These are phyloP conservation scores for Orgyia antiqua DNA, from an alignment of 2,888 invertebrate genomes.

Conservation along the genomic window DNA sequence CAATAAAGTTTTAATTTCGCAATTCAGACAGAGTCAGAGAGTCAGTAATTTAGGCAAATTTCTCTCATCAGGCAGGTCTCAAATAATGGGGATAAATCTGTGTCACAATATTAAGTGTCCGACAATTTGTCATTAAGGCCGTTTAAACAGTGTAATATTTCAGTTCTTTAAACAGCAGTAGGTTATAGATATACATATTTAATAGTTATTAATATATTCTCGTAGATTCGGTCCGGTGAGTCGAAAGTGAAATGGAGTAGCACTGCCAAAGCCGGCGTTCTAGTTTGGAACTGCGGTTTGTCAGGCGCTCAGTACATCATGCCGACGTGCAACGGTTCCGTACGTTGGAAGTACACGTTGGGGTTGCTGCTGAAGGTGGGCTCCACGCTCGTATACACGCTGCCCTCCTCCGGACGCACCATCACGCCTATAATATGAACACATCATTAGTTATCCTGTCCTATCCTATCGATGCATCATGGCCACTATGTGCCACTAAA, in stretches of 20 bases:
- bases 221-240: slow-evolving; percentile 1
- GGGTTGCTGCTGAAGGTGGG: slow-evolving; percentile 93
- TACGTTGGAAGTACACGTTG: slow-evolving; percentile 93
- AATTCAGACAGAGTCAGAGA: too few species aligned
- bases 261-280: slow-evolving; percentile 74
- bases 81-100: too few species aligned
- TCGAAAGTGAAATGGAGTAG: slow-evolving; percentile 16
- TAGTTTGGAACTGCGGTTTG: slow-evolving; percentile 66
- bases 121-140: too few species aligned
- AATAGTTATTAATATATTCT: too few species aligned
- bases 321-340: slow-evolving; percentile 89
- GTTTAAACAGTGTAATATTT: too few species aligned
- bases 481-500: too few species aligned
- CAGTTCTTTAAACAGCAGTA: slow-evolving; percentile 23
- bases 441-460: slow-evolving; percentile 9
- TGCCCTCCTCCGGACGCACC: slow-evolving; percentile 88
- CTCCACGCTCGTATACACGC: slow-evolving; percentile 90
- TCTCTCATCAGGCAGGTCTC: too few species aligned
- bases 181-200: slow-evolving; percentile 15
- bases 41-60: too few species aligned
- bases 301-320: slow-evolving; percentile 87
- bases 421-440: slow-evolving; percentile 80
- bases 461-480: neutral
- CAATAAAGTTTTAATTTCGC: too few species aligned
- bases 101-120: too few species aligned